phyloP scores from a whole-genome alignment of 2,113 vertebrate genomes.

The Paradoxurus hermaphroditus region DNA sequence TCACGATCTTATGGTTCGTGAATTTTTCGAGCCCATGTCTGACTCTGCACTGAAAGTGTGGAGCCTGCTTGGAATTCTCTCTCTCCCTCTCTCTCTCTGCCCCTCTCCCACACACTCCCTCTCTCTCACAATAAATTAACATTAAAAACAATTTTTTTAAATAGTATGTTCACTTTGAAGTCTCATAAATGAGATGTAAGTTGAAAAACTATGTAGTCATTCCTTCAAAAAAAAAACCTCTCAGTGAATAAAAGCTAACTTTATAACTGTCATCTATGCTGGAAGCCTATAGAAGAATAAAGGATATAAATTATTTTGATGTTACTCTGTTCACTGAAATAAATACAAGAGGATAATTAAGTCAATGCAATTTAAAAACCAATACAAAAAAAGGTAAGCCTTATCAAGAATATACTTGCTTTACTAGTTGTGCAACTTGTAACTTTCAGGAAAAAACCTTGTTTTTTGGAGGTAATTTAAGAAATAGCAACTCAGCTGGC shows the following conservation, averaged over 20 bases:
- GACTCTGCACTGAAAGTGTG: not conserved
- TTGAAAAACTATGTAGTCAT: not conserved
- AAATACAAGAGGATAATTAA: constrained; percentile 25
- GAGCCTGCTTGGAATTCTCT: not conserved
- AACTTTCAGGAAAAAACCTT: not conserved
- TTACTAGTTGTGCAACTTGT: not conserved
- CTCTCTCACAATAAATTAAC: not conserved
- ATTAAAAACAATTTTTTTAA: not conserved
- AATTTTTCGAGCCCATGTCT: not conserved
- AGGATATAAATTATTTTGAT: not conserved
- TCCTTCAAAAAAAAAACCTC: not conserved
- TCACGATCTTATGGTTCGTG: not conserved
- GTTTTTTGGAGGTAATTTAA: not conserved
- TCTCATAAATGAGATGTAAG: not conserved
- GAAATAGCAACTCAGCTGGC: not conserved
- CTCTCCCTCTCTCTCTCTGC: not conserved
- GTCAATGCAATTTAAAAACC: constrained; percentile 1
- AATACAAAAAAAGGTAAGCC: not conserved
- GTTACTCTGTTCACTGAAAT: not conserved
- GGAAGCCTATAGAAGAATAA: not conserved
- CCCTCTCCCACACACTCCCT: not conserved
- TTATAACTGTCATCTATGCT: not conserved
- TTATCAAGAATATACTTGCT: not conserved
- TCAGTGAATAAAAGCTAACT: not conserved
- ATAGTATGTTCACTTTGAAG: not conserved